A percentile compares a stretch with the other conserved stretches of the same genome.
Evolutionary conservation across 2,797 vertebrate species (phyloP).

Genomic region (Epinephelus awoara): DNA sequence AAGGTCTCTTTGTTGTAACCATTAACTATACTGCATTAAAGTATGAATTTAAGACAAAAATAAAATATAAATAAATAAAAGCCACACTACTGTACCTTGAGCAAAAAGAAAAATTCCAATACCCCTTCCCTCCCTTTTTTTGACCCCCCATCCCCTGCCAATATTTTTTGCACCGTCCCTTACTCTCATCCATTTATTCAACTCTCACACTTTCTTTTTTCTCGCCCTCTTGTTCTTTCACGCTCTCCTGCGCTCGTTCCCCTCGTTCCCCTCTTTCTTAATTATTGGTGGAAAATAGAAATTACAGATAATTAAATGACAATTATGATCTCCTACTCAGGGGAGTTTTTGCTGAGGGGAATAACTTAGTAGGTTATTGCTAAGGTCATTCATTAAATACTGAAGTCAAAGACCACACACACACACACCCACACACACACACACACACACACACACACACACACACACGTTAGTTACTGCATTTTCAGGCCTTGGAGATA

Average conservation of each 20-base stretch:
- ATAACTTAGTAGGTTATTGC: conserved; percentile 73
- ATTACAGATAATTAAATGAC: conserved; percentile 82
- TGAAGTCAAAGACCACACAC: conserved; percentile 55
- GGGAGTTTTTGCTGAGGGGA: conserved; percentile 70
- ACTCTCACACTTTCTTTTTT: conserved; percentile 27
- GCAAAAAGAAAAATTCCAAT: background rate
- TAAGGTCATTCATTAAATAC: conserved; percentile 78
- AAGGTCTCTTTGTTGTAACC: background rate
- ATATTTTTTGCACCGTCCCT: conserved; percentile 2
- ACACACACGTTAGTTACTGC: conserved; percentile 21
- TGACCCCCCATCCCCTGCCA: background rate
- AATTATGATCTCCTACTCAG: conserved; percentile 72
- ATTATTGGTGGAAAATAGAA: conserved; percentile 79
- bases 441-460: background rate
- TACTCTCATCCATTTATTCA: conserved; percentile 22
- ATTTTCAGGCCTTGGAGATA: conserved; percentile 57
- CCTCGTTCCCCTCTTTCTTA: conserved; percentile 61
- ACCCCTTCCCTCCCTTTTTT: background rate
- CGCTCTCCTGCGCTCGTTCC: conserved; percentile 42
- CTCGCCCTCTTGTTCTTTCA: conserved; percentile 60
- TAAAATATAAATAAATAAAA: background rate
- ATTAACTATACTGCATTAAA: background rate
- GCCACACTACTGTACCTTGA: background rate
- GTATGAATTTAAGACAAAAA: background rate
- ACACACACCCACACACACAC: conserved; percentile 20